A percentile compares a stretch with the other conserved stretches of the same genome.
Evolutionary conservation across 2,113 vertebrate genomes (phyloP).

Genomic region (Erpornis zantholeuca): DNA sequence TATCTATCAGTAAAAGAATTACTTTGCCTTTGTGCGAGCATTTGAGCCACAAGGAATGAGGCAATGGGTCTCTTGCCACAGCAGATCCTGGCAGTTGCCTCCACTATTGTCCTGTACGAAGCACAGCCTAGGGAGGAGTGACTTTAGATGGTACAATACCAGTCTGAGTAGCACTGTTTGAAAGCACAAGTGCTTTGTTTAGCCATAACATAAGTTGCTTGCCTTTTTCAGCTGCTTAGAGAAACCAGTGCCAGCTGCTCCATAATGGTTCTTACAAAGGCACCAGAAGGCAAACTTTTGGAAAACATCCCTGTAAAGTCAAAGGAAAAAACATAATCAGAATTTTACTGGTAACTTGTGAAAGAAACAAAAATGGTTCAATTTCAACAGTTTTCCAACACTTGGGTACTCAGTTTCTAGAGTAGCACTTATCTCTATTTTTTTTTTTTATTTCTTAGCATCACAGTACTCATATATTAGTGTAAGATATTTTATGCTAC

Average conservation of each 20-base stretch:
- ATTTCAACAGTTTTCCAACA: not conserved
- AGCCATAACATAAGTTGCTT: not conserved
- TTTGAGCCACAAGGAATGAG: not conserved
- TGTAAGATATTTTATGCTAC: not conserved
- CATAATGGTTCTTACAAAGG: not conserved
- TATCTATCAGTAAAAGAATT: not conserved
- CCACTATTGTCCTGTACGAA: not conserved
- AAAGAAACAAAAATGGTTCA: not conserved
- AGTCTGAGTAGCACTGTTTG: not conserved
- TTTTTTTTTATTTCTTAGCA: not conserved
- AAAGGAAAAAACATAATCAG: not conserved
- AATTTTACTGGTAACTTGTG: not conserved
- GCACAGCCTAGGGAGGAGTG: not conserved
- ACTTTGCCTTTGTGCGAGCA: not conserved
- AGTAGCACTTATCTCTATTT: not conserved
- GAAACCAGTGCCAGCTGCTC: accelerated
- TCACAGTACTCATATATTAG: not conserved
- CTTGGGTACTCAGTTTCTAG: not conserved
- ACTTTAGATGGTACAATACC: not conserved
- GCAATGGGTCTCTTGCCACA: not conserved
- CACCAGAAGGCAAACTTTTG: not conserved
- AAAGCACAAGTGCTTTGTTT: not conserved
- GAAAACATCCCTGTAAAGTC: not conserved
- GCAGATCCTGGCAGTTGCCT: not conserved
- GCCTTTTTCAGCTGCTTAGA: not conserved